Evolutionary conservation across 2,888 invertebrate genomes (phyloP), one percentile per base, ranked within the genome.

Genomic region (Athalia circularis): DNA sequence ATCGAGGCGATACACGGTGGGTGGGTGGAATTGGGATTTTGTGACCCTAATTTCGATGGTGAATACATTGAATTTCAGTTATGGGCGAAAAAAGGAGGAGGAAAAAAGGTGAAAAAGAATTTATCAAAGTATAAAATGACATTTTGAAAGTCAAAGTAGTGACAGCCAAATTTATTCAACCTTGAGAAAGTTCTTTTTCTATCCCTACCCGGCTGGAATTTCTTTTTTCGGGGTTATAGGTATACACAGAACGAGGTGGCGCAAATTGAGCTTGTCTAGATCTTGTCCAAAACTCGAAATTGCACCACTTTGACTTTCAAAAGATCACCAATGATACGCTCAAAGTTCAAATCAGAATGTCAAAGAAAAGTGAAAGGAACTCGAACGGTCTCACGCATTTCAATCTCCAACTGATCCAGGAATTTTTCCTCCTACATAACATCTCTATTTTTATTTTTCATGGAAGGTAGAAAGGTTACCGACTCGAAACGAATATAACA

Each of bases 301-400:
- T 72, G 43, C 72, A 72, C 47, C 59, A 72, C 72, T 72, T 68
- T 72, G 57, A 72, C 72, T 72, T 72, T 72, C 57, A 59, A 72
- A 57, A 72, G 59, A 72, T 72, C 59, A 13, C 13, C 57, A 59
- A 72, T 45, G 47, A 59, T 45, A 59, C 13, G 45, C 11, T 45
- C 59, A 47, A 72, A 72, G 72, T 72, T 59, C 45, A 13, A 59
- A 72, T 72, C 59, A 72, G 59, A 57, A 72, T 47, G 72, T 72
- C 47, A 59, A 72, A 72, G 47, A 72, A 72, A 72, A 72, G 57
- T 72, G 72, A 72, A 59, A 59, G 15, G 57, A 43, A 45, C 64
- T 8, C 29, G 61, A 68, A 43, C 29, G 29, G 54, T 68, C 68
- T 11, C 68, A 54, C n/a, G 68, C 11, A 48, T 65, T 65, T 68